Conservation (phyloP, 2,888 invertebrate genomes). For the Pyralis farinalis region DNA sequence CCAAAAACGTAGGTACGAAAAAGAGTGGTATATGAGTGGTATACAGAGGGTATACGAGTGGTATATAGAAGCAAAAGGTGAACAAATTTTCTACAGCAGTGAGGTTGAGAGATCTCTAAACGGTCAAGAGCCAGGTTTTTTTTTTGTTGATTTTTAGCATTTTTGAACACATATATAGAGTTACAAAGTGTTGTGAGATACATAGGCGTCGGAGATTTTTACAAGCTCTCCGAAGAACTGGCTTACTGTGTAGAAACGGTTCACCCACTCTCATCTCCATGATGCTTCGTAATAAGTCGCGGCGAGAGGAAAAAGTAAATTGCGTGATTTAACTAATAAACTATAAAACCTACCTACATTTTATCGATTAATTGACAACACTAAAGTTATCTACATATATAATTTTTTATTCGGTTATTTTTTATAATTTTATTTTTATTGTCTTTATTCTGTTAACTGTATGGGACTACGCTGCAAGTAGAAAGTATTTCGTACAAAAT, state of each 20-base stretch:
- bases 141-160: constrained; percentile 46
- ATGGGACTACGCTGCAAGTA: no score
- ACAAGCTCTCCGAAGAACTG: constrained; percentile 58
- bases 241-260: constrained; percentile 65
- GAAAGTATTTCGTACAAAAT: no score
- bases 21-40: no score
- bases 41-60: no score
- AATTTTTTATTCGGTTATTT: no score
- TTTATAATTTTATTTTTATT: no score
- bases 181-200: constrained; percentile 48
- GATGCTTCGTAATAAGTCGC: constrained; percentile 11
- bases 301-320: constrained; percentile 24
- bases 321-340: constrained; percentile 51
- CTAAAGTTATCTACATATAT: no score
- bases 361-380: no score
- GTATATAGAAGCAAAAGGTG: constrained; percentile 49
- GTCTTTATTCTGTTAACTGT: no score
- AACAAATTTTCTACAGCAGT: constrained; percentile 64
- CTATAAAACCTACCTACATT: no score
- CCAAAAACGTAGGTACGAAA: no score
- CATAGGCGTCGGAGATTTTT: constrained; percentile 39
- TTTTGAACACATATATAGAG: constrained; percentile 60
- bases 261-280: constrained; percentile 31
- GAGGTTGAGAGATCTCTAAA: constrained; percentile 72
- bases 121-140: constrained; percentile 64